Evolutionary conservation across 1,140 invertebrate species (phyloP).

Genomic region (Periplaneta americana): DNA sequence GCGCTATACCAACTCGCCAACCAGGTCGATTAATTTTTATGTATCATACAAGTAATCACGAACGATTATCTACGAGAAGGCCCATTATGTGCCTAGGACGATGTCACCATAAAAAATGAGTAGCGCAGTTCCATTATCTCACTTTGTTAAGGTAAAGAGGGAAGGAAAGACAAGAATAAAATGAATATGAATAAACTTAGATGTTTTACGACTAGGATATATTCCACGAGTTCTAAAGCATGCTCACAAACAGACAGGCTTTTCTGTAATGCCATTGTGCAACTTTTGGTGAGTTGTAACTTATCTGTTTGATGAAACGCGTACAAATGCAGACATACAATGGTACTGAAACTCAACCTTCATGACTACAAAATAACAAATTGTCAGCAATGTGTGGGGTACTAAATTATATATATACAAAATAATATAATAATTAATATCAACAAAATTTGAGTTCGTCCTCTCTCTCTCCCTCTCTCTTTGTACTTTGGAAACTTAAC

Average conservation of each 20-base stretch:
- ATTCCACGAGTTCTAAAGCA: too few species aligned
- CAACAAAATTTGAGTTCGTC: conserved; percentile 3
- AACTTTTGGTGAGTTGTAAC: not conserved
- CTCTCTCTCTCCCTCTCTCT: not conserved
- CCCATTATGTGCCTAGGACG: not conserved
- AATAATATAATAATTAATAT: conserved; percentile 7
- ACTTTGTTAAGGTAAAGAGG: not conserved
- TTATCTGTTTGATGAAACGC: not conserved
- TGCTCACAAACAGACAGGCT: not conserved
- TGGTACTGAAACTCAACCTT: not conserved
- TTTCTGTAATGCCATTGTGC: not conserved
- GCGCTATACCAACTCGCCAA: too few species aligned
- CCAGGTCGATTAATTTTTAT: too few species aligned
- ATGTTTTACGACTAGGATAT: not conserved
- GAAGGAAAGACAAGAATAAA: not conserved
- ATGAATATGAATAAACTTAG: not conserved
- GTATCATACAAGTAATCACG: too few species aligned
- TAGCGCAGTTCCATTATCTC: not conserved
- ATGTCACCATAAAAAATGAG: not conserved
- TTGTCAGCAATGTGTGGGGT: not conserved
- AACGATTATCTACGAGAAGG: too few species aligned
- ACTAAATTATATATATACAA: not conserved
- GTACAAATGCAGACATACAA: not conserved
- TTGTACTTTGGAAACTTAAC: conserved; percentile 12
- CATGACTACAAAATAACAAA: not conserved